These are phyloP conservation scores for Dascyllus trimaculatus DNA, from an alignment of 2,113 vertebrate genomes.

Conservation along the genomic window DNA sequence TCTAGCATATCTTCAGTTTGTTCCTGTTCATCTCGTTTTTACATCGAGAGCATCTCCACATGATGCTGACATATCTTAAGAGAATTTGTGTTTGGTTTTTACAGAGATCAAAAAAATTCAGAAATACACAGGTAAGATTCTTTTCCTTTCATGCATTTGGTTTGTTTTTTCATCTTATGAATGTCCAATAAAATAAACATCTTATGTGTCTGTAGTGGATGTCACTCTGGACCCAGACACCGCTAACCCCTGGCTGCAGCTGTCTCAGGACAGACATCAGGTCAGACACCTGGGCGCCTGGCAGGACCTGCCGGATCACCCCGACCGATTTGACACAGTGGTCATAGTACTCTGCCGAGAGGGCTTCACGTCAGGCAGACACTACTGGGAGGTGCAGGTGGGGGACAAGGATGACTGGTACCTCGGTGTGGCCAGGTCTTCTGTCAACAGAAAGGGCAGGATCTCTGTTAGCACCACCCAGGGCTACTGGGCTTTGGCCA, in stretches of 20 bases:
- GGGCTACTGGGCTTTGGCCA: slow-evolving; percentile 87
- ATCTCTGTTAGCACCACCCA: slow-evolving; percentile 82
- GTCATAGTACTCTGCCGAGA: slow-evolving; percentile 81
- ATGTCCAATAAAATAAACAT: neutral
- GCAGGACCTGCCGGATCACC: slow-evolving; percentile 83
- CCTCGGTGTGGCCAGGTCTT: slow-evolving; percentile 80
- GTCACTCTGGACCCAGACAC: slow-evolving; percentile 83
- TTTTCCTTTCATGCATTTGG: neutral
- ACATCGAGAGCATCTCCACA: neutral
- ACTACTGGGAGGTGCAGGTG: slow-evolving; percentile 87
- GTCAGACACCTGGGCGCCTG: slow-evolving; percentile 83
- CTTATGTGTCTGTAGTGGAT: slow-evolving; percentile 66
- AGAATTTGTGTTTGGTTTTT: neutral
- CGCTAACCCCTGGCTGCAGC: slow-evolving; percentile 85
- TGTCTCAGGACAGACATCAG: slow-evolving; percentile 84
- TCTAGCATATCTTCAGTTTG: fast-evolving
- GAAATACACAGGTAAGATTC: slow-evolving; percentile 83
- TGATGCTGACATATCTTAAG: neutral
- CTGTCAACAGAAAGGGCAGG: slow-evolving; percentile 84
- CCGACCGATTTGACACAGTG: slow-evolving; percentile 84
- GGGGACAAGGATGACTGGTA: slow-evolving; percentile 88
- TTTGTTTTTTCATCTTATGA: neutral
- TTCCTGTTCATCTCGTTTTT: neutral
- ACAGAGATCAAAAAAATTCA: slow-evolving; percentile 82
- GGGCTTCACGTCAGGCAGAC: slow-evolving; percentile 79